Evolutionary conservation across 2,888 invertebrate genomes (phyloP).

Genomic region (Zeuzera pyrina): DNA sequence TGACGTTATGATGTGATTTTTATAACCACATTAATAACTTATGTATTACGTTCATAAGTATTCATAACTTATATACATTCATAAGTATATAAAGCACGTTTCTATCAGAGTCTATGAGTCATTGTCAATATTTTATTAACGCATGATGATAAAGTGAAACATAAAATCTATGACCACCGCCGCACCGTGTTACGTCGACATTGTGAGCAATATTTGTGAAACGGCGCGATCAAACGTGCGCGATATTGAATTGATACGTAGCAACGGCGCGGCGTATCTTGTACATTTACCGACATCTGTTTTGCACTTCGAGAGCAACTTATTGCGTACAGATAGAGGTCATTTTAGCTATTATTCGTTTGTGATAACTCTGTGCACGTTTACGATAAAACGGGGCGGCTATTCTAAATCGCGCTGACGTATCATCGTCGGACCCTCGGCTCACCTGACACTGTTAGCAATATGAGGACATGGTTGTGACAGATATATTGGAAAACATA

Average conservation of each 20-base stretch:
- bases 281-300: constrained; percentile 17
- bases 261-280: constrained; percentile 25
- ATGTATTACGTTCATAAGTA: too few relatives aligned
- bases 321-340: constrained; percentile 4
- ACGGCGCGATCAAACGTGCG: constrained; percentile 48
- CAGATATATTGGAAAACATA: too few relatives aligned
- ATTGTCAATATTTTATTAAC: too few relatives aligned
- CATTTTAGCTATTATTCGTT: constrained; percentile 4
- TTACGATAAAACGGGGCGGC: constrained; percentile 58
- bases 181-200: too few relatives aligned
- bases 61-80: too few relatives aligned
- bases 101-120: too few relatives aligned
- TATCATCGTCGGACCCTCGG: constrained; percentile 53
- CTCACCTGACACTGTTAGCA: constrained; percentile 53
- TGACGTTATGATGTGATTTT: too few relatives aligned
- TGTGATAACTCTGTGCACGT: constrained; percentile 12
- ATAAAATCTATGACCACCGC: too few relatives aligned
- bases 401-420: constrained; percentile 65
- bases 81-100: too few relatives aligned
- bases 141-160: too few relatives aligned
- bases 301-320: constrained; percentile 8
- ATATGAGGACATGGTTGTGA: constrained; percentile 32
- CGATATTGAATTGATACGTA: constrained; percentile 61
- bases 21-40: too few relatives aligned
- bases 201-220: constrained; percentile 36